A percentile compares a stretch with the other conserved stretches of the same genome.
Conservation (phyloP, 2,113 vertebrate species). For the Prochilodus magdalenae region DNA sequence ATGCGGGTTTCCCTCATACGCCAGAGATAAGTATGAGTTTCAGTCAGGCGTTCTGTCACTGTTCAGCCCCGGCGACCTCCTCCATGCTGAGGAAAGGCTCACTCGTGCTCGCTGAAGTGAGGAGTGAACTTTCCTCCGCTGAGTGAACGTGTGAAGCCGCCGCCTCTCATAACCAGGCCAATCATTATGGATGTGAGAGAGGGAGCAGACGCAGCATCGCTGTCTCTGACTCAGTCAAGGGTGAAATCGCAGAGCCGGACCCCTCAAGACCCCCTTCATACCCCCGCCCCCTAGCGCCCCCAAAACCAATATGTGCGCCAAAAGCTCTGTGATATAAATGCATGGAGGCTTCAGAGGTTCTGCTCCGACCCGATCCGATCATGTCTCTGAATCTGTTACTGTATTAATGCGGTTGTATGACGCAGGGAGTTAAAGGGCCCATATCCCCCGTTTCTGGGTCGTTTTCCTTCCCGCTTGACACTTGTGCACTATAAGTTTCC, state of each 20-base stretch:
- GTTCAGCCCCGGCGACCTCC: too few relatives aligned
- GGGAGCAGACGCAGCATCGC: conserved; percentile 8
- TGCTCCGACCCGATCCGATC: not conserved
- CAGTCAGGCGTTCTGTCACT: too few relatives aligned
- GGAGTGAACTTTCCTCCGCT: conserved; percentile 27
- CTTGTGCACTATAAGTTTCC: too few relatives aligned
- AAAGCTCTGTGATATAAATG: not conserved
- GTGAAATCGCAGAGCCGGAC: conserved; percentile 43
- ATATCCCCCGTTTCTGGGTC: too few relatives aligned
- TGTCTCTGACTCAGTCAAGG: conserved; percentile 23
- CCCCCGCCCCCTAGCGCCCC: not conserved
- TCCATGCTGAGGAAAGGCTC: too few relatives aligned
- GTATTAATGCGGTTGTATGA: too few relatives aligned
- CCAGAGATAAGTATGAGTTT: too few relatives aligned
- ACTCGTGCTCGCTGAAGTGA: too few relatives aligned
- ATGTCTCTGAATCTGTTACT: too few relatives aligned
- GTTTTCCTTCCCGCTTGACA: too few relatives aligned
- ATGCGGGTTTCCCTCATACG: too few relatives aligned
- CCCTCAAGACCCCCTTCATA: not conserved
- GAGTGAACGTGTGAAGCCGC: conserved; percentile 31
- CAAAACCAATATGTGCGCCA: not conserved
- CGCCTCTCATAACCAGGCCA: conserved; percentile 29
- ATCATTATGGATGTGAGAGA: conserved; percentile 42
- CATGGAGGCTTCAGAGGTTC: not conserved
- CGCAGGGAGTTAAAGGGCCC: too few relatives aligned